Evolutionary conservation across 2,888 invertebrate genomes (phyloP), one percentile per base, ranked within the genome.

Genomic region (Dryocosmus kuriphilus): DNA sequence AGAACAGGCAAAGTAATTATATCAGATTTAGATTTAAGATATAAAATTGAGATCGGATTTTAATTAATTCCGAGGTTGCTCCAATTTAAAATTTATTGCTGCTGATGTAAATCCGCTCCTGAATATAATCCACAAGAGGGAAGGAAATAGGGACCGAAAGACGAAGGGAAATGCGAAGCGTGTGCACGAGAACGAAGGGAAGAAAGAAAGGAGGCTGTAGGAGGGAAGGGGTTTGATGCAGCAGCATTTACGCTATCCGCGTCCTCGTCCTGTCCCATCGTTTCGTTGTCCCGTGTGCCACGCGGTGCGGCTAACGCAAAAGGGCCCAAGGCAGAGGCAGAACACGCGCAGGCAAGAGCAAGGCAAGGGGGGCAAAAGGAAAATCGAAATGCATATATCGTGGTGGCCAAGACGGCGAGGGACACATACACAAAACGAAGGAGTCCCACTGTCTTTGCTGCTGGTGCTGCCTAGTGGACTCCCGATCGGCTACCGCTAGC

Each of bases 251-350:
- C 87, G 87, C 86, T 87, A 89, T 89, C 85, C 87, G 80, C 76
- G 75, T 80, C 83, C 87, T 80, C 79, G 74, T 79, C 82, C 78
- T 79, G 85, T 85, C 85, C 82, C 83, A 83, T 86, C 83, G 84
- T 83, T 84, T 86, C 84, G 84, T 81, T 85, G 83, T 86, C 85
- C 82, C 84, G 84, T 82, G 86, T 87, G 87, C 87, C 88, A 89
- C 89, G 89, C 89, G 88, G 88, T 86, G 90, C 90, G 89, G 90
- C 89, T 83, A 86, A 86, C 88, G 90, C 87, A 90, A 90, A 90
- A 89, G 75, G 77, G 76, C 80, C 77, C 67, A 79, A 79, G 75
- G 78, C 76, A 80, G 82, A 77, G 81, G 82, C 75, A 85, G 79
- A 86, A 85, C 85, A 85, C 84, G 83, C 83, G 83, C 24, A 87